Evolutionary conservation across 2,888 invertebrate genomes (phyloP).

Genomic region (Oscheius onirici): DNA sequence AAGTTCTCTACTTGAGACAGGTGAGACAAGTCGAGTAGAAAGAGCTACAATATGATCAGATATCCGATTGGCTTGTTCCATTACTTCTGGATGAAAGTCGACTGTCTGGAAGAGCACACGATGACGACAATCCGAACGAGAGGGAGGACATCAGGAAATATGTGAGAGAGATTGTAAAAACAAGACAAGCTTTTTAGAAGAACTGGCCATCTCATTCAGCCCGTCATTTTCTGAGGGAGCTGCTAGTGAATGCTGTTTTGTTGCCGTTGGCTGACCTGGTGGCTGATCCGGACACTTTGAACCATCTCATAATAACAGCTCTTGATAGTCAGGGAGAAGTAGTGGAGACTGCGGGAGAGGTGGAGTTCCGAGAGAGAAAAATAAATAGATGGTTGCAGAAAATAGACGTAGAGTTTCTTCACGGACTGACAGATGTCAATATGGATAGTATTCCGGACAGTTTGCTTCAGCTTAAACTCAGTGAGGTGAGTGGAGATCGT

Average conservation of each 20-base stretch:
- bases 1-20: conserved; percentile 60
- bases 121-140: conserved; percentile 44
- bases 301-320: conserved; percentile 58
- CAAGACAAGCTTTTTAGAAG: conserved; percentile 17
- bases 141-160: conserved; percentile 20
- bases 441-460: conserved; percentile 61
- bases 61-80: conserved; percentile 65
- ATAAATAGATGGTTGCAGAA: conserved; percentile 27
- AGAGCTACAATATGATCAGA: neutral
- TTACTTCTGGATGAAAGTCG: conserved; percentile 61
- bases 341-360: neutral
- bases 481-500: conserved; percentile 56
- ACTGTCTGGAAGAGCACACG: conserved; percentile 61
- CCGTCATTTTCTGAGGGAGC: conserved; percentile 66
- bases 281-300: conserved; percentile 69
- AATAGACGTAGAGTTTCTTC: conserved; percentile 43
- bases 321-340: conserved; percentile 40
- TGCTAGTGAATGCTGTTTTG: conserved; percentile 62
- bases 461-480: conserved; percentile 62
- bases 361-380: neutral
- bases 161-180: neutral
- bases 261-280: conserved; percentile 65
- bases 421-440: conserved; percentile 44
- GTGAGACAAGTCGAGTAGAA: neutral
- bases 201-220: conserved; percentile 65